Percentiles rank a stretch among this genome's conserved stretches.
phyloP scores from a whole-genome alignment of 2,888 invertebrate species.

The Adineta ricciae region DNA sequence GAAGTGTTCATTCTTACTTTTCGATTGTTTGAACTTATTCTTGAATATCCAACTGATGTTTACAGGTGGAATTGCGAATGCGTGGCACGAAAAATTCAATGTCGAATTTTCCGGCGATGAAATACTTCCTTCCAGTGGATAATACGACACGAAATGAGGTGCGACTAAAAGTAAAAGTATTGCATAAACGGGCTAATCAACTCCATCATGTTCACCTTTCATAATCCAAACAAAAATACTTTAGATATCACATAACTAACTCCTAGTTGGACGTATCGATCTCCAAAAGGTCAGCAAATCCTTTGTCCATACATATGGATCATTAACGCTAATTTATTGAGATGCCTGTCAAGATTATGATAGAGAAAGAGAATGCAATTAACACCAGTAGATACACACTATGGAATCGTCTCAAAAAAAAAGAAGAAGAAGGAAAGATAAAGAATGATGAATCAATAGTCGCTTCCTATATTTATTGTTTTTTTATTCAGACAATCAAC shows the following conservation, averaged over 20 bases:
- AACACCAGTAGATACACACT: neutral
- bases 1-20: neutral
- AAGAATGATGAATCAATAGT: neutral
- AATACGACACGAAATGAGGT: neutral
- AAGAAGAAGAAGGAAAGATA: neutral
- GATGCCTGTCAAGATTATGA: neutral
- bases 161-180: neutral
- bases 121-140: neutral
- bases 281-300: neutral
- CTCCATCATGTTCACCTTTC: neutral
- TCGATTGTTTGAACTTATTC: neutral
- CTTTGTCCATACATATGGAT: neutral
- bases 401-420: neutral
- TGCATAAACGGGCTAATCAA: neutral
- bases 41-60: neutral
- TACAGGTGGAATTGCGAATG: neutral
- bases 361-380: slow-evolving; percentile 9
- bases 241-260: neutral
- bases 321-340: slow-evolving; percentile 13
- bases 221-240: neutral
- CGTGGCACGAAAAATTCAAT: neutral
- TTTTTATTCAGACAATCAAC: neutral
- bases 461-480: neutral
- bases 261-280: neutral
- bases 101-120: neutral